Evolutionary conservation across 2,888 invertebrate species (phyloP).

Genomic region (Neoascia interrupta): DNA sequence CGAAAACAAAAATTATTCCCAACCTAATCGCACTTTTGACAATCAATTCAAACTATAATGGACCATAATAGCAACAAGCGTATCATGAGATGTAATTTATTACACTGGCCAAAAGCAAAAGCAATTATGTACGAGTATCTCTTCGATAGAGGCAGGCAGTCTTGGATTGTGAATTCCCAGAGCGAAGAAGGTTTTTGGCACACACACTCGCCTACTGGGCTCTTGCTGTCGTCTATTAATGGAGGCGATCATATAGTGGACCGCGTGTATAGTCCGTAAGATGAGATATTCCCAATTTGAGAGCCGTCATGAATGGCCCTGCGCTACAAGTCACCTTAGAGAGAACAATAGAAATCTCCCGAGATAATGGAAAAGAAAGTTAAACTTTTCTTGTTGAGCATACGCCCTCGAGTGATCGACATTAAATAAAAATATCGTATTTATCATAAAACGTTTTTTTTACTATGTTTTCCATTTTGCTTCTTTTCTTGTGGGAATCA

Average conservation of each 20-base stretch:
- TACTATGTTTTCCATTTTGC: not conserved
- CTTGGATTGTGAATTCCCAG: constrained; percentile 38
- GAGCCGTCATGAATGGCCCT: constrained; percentile 42
- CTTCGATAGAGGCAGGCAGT: constrained; percentile 29
- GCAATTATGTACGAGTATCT: constrained; percentile 65
- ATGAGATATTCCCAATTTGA: constrained; percentile 54
- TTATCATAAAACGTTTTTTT: constrained; percentile 43
- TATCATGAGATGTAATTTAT: constrained; percentile 70
- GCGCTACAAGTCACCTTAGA: constrained; percentile 13
- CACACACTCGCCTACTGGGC: constrained; percentile 50
- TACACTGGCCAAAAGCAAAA: constrained; percentile 66
- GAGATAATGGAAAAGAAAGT: constrained; percentile 60
- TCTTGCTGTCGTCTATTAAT: constrained; percentile 41
- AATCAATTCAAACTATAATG: constrained; percentile 68
- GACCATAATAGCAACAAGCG: constrained; percentile 67
- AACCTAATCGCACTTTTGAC: constrained; percentile 69
- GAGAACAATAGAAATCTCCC: constrained; percentile 21
- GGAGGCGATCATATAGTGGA: constrained; percentile 48
- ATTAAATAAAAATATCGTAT: constrained; percentile 40
- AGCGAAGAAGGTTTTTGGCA: constrained; percentile 49
- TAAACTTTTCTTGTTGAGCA: constrained; percentile 31
- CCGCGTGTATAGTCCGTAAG: constrained; percentile 30
- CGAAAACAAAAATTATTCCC: constrained; percentile 38
- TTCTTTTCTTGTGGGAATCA: not conserved
- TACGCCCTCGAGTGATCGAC: constrained; percentile 66